A percentile compares a stretch with the other conserved stretches of the same genome.
These are phyloP conservation scores for Scomber colias DNA, from an alignment of 2,113 vertebrate species.

Conservation along the genomic window DNA sequence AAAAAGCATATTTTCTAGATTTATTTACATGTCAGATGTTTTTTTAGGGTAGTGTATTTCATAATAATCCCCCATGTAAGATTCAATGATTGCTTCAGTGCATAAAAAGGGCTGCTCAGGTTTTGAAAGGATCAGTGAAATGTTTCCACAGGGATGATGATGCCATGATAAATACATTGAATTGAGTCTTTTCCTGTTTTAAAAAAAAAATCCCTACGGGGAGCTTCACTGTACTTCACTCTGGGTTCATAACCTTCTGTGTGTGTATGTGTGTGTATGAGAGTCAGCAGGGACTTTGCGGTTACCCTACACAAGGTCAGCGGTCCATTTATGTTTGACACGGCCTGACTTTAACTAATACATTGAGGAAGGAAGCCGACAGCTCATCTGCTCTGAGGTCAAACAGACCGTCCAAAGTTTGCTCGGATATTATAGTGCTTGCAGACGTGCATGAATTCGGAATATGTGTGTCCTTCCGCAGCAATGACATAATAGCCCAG, in stretches of 20 bases:
- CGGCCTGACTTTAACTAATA: slow-evolving; percentile 33
- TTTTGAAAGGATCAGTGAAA: slow-evolving; percentile 42
- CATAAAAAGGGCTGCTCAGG: slow-evolving; percentile 13
- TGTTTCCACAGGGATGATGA: slow-evolving; percentile 36
- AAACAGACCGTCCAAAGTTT: slow-evolving; percentile 34
- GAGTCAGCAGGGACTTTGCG: slow-evolving; percentile 22
- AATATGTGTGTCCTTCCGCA: slow-evolving; percentile 43
- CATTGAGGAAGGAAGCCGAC: slow-evolving; percentile 53
- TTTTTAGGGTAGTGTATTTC: slow-evolving; percentile 3
- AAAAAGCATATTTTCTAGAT: neutral
- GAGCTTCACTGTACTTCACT: slow-evolving; percentile 16
- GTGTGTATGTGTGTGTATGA: slow-evolving; percentile 28
- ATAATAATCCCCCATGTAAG: slow-evolving; percentile 10
- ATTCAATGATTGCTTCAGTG: neutral
- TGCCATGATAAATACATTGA: slow-evolving; percentile 51
- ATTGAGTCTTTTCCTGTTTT: slow-evolving; percentile 48
- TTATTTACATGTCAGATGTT: slow-evolving; percentile 9
- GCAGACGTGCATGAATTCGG: slow-evolving; percentile 26
- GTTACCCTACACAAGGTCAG: slow-evolving; percentile 44
- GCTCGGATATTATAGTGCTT: slow-evolving; percentile 11
- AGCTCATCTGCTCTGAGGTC: slow-evolving; percentile 46
- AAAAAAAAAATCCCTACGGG: slow-evolving; percentile 24
- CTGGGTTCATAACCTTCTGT: slow-evolving; percentile 28
- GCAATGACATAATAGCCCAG: slow-evolving; percentile 54
- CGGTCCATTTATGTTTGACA: slow-evolving; percentile 49